Percentiles rank a stretch among this genome's conserved stretches.
Evolutionary conservation across 2,113 vertebrate genomes (phyloP).

Genomic region (Dasyprocta punctata): DNA sequence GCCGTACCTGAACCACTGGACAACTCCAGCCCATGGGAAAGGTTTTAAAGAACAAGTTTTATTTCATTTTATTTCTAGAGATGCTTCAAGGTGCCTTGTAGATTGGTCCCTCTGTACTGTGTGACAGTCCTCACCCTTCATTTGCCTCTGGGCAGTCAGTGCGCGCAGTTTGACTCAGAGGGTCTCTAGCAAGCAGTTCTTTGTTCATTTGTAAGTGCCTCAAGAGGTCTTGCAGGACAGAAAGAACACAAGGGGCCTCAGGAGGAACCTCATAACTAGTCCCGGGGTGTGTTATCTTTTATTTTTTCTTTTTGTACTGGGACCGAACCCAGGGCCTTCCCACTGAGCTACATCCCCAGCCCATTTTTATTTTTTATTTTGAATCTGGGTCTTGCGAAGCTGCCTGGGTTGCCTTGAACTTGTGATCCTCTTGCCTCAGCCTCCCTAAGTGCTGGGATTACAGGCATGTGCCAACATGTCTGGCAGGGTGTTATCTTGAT

Average conservation of each 20-base stretch:
- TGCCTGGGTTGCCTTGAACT: not conserved
- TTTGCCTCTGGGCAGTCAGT: not conserved
- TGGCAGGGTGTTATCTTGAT: not conserved
- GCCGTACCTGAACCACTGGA: too few species aligned
- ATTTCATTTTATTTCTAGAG: not conserved
- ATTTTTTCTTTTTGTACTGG: not conserved
- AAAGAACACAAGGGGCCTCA: not conserved
- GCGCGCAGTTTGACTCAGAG: not conserved
- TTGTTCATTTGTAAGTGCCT: not conserved
- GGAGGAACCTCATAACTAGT: not conserved
- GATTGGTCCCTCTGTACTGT: too few species aligned
- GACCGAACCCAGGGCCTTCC: too few species aligned
- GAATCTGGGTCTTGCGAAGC: not conserved
- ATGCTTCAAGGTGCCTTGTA: not conserved
- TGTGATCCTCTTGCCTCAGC: too few species aligned
- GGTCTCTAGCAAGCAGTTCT: not conserved
- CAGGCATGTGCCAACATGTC: too few species aligned
- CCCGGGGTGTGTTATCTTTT: not conserved
- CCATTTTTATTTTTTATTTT: not conserved
- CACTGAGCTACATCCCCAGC: not conserved
- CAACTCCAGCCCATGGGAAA: not conserved
- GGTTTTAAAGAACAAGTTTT: conserved; percentile 1
- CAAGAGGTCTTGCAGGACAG: not conserved
- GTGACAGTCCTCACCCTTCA: not conserved
- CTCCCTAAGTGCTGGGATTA: too few species aligned